Base-by-base conservation (phyloP, 2,113 vertebrate genomes). In the Sebastes schlegelii region DNA sequence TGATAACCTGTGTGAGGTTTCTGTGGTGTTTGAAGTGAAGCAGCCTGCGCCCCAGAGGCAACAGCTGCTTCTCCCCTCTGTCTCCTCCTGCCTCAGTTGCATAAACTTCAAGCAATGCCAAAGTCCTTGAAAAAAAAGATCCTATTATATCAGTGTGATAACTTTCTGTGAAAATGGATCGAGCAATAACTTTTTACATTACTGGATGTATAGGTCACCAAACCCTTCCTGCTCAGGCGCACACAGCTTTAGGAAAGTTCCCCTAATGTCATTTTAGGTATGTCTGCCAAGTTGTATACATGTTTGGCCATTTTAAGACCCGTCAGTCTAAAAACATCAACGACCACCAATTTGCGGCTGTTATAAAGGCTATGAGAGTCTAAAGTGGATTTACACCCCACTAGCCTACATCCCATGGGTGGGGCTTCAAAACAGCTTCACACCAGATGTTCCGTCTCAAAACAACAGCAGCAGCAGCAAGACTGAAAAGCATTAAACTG, bases 381-480 rank as follows among this genome's bases (percentile, higher is more conserved):
- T 64, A 51, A 58, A n/a, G 58, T 68, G 77, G 66, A 64, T 79
- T 84, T 85, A 72, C 62, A 45, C 74, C 34, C 16, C 19, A 16
- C 71, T 67, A 34, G 34, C 34, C 48, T 12, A 4, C 52, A 40
- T 62, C 62, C 60, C 82, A 8, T 11, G 76, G 90, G 90, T 82
- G 85, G 68, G 51, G 62, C 73, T 77, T 82, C 63, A 52, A 72
- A 66, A 61, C 77, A 43, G 78, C 79, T 75, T 72, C 67, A 34
- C 60, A 13, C 90, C 90, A 93, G 86, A 93, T 92, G 90, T 91
- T 91, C 55, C 0, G 23, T 34, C 71, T 89, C 84, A 84, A 88
- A 89, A 84, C 83, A 86, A 82, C 80, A 84, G 82, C 82, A 86
- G 13, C 79, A 72, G 40, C 76, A 67, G 57, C 79, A 63, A 64